Evolutionary conservation across 2,113 vertebrate species (phyloP).

Genomic region (Ictalurus punctatus): DNA sequence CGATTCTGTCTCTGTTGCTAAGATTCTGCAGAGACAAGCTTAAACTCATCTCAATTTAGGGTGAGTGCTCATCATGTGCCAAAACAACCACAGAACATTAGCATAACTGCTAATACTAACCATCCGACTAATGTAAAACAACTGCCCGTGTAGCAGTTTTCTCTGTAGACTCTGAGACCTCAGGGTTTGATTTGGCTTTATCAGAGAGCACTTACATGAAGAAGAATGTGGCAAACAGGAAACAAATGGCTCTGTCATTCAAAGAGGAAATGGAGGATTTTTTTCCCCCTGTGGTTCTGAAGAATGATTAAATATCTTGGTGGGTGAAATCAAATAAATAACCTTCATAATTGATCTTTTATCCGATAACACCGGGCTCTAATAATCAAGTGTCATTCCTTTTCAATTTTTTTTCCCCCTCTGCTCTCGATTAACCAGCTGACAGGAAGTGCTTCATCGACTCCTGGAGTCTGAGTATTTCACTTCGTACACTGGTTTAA

Average conservation of each 20-base stretch:
- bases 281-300: not conserved
- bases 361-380: not conserved
- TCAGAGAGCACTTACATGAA: not conserved
- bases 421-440: not conserved
- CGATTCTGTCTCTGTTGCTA: not conserved
- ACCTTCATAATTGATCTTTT: not conserved
- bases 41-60: slow-evolving; percentile 3
- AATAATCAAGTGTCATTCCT: not conserved
- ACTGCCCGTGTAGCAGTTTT: not conserved
- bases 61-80: not conserved
- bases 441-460: slow-evolving; percentile 22
- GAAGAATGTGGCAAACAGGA: not conserved
- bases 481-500: not conserved
- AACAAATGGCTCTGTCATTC: not conserved
- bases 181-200: not conserved
- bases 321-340: not conserved
- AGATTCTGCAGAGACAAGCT: not conserved
- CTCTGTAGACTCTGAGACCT: not conserved
- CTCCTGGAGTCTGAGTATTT: not conserved
- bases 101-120: slow-evolving; percentile 25
- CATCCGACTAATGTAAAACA: not conserved
- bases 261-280: not conserved
- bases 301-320: not conserved
- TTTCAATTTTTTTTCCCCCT: not conserved
- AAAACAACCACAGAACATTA: slow-evolving; percentile 23